Percentiles rank a stretch among this genome's conserved stretches.
Conservation (phyloP, 2,113 vertebrate genomes). For the Okapia johnstoni region DNA sequence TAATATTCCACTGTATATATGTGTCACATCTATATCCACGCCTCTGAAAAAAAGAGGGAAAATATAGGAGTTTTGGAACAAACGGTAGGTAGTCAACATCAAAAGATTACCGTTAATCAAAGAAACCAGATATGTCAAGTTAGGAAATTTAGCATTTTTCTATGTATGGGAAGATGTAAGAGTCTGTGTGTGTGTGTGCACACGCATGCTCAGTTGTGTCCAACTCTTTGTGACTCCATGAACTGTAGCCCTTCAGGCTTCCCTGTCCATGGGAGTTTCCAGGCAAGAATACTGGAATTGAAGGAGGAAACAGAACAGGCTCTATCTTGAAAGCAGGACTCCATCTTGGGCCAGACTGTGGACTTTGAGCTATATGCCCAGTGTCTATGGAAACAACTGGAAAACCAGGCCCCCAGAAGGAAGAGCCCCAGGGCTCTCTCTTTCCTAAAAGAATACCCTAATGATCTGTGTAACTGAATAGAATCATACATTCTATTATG, state of each 20-base stretch:
- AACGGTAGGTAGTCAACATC: neutral
- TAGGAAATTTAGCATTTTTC: neutral
- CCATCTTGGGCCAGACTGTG: no score
- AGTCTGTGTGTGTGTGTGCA: neutral
- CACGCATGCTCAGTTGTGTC: neutral
- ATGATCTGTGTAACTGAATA: no score
- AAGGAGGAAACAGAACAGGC: no score
- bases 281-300: neutral
- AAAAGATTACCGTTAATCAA: neutral
- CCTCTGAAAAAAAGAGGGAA: neutral
- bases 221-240: neutral
- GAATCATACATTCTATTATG: no score
- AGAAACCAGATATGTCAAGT: neutral
- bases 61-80: neutral
- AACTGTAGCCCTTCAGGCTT: neutral
- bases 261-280: neutral
- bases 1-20: neutral
- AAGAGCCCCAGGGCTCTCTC: no score
- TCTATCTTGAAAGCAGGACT: no score
- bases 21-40: neutral
- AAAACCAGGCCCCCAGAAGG: no score
- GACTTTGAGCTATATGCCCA: no score
- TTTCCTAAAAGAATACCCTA: no score
- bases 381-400: no score
- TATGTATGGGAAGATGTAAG: neutral